Percentiles rank a stretch among this genome's conserved stretches.
These are phyloP conservation scores for Leptobrachium ailaonicum DNA, from an alignment of 2,113 vertebrate species.

Conservation along the genomic window DNA sequence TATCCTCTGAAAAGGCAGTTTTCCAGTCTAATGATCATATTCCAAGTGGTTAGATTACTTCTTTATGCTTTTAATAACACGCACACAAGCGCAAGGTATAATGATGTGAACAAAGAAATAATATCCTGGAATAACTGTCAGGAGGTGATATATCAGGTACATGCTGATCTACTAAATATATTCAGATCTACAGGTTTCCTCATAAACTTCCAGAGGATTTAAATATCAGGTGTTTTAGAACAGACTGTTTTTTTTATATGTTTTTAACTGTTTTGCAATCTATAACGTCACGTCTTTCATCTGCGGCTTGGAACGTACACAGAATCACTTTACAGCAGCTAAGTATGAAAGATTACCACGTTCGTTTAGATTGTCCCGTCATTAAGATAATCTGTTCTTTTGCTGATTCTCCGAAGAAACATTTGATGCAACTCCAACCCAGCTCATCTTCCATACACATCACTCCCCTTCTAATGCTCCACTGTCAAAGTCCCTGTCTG, in stretches of 20 bases:
- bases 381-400: too few relatives aligned
- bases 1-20: too few relatives aligned
- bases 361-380: neutral
- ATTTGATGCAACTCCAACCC: too few relatives aligned
- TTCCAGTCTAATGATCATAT: too few relatives aligned
- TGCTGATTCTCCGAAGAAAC: too few relatives aligned
- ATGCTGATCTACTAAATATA: slow-evolving; percentile 19
- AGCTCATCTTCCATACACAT: too few relatives aligned
- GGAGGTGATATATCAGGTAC: neutral
- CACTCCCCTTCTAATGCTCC: too few relatives aligned
- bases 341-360: neutral
- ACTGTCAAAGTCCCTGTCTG: too few relatives aligned
- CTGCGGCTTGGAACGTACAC: neutral
- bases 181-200: neutral
- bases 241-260: neutral
- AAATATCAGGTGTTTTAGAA: neutral
- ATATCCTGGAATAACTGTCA: slow-evolving; percentile 14
- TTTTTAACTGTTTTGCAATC: neutral
- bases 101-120: neutral
- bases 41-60: neutral
- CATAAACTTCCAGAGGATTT: slow-evolving; percentile 11
- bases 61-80: neutral
- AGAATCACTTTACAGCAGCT: slow-evolving; percentile 11
- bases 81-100: neutral
- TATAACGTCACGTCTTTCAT: neutral